Base-by-base conservation (phyloP, 2,888 invertebrate species). In the Ptychoptera albimana region DNA sequence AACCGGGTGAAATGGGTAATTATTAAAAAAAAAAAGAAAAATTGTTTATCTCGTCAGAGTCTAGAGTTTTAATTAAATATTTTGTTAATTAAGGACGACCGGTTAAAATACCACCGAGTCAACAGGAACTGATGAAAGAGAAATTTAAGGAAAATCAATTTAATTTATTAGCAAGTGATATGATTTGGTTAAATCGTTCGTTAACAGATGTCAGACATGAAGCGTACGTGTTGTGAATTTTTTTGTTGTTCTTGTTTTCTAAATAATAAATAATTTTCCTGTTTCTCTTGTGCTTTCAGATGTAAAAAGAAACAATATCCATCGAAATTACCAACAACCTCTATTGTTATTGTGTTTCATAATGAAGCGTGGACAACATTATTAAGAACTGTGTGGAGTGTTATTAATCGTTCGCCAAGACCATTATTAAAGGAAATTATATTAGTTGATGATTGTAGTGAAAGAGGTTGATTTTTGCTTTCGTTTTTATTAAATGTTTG, bases 351-450 rank as follows among this genome's bases (percentile, higher is more conserved):
- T 57, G 97, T 98, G 44, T 98, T 98, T 69, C 97, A 98, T 70
- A 98, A 98, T 65, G 97, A 98, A 66, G 97, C 97, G 1, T 97
- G 96, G 96, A 82, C 91, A 37, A 98, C 97, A 0, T 73, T 98
- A 14, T 71, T 97, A 49, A 73, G 97, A 42, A 97, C 97, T 0
- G 89, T 97, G 34, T 91, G 92, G 84, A 94, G 93, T 61, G 93
- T 91, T 30, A 94, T 98, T 55, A 91, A 91, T 66, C 74, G 96
- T 45, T 96, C 97, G 1, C 97, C 97, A 5, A 70, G 75, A 47
- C 73, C 82, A 2, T 68, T 96, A 44, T 73, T 98, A 43, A 82
- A 84, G 58, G 97, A 98, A 69, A 85, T 98, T 56, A 91, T 98
- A 51, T 75, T 98, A 36, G 97, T 98, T 5, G 98, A 98, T 63